Evolutionary conservation across 2,888 invertebrate species (phyloP).

Genomic region (Protophormia terraenovae): DNA sequence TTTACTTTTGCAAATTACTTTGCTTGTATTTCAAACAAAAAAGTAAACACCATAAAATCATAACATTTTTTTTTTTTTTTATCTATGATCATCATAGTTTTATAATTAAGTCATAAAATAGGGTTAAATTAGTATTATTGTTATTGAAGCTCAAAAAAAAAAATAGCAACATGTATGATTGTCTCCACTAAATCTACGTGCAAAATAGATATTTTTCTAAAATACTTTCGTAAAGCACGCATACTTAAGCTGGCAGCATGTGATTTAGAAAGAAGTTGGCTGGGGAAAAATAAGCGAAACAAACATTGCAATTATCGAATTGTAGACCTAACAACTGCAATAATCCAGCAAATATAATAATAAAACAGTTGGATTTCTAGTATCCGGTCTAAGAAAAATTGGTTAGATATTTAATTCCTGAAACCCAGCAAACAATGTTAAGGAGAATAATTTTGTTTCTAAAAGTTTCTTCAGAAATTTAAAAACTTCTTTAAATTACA

Average conservation of each 20-base stretch:
- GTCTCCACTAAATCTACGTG: background rate
- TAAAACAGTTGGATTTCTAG: conserved; percentile 18
- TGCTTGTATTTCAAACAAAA: conserved; percentile 28
- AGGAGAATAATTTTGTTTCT: too few species aligned
- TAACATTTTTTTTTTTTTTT: too few species aligned
- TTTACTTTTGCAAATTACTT: conserved; percentile 35
- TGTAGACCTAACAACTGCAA: conserved; percentile 14
- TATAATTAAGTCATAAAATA: conserved; percentile 76
- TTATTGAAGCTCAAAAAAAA: conserved; percentile 51
- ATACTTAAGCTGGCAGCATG: background rate
- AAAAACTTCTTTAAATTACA: too few species aligned
- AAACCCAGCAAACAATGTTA: too few species aligned
- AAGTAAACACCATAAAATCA: conserved; percentile 36
- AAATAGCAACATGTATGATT: conserved; percentile 14
- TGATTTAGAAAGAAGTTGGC: background rate
- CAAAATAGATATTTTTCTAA: conserved; percentile 43
- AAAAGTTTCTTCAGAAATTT: too few species aligned
- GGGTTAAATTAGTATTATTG: conserved; percentile 75
- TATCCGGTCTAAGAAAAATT: background rate
- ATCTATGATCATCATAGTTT: conserved; percentile 65
- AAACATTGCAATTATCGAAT: conserved; percentile 53
- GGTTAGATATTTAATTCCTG: too few species aligned
- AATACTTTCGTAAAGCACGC: conserved; percentile 68
- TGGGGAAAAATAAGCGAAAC: background rate
- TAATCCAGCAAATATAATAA: conserved; percentile 15